These are phyloP conservation scores for Siniperca scherzeri DNA, from an alignment of 2,797 vertebrate species.

Conservation along the genomic window DNA sequence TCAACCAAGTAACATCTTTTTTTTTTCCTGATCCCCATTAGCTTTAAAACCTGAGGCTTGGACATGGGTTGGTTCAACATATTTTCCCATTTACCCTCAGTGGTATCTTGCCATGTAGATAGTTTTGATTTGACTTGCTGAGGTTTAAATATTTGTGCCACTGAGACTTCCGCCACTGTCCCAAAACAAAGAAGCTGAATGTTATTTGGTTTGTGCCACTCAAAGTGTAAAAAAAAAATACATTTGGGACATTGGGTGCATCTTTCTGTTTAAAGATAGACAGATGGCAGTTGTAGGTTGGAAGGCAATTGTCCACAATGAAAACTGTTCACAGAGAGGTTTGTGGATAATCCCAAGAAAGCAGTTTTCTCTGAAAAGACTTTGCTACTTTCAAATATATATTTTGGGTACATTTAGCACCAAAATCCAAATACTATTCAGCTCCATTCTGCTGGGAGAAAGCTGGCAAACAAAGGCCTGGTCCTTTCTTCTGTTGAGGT, in stretches of 20 bases:
- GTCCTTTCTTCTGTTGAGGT: neutral
- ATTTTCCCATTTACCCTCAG: slow-evolving; percentile 10
- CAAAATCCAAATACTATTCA: neutral
- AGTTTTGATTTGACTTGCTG: slow-evolving; percentile 50
- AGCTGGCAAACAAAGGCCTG: neutral
- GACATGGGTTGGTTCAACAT: slow-evolving; percentile 22
- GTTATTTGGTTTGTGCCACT: slow-evolving; percentile 16
- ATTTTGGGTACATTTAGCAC: neutral
- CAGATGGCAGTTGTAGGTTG: neutral
- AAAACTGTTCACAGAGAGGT: neutral
- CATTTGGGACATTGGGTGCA: neutral
- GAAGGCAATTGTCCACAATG: neutral
- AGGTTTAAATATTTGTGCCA: neutral
- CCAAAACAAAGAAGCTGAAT: slow-evolving; percentile 11
- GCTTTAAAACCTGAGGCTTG: slow-evolving; percentile 38
- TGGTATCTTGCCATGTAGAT: slow-evolving; percentile 10
- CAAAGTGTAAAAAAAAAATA: neutral
- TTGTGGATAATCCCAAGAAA: slow-evolving; percentile 5
- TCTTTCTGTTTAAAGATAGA: neutral
- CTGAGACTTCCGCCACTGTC: slow-evolving; percentile 23
- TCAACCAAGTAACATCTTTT: slow-evolving; percentile 30
- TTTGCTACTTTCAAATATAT: slow-evolving; percentile 2
- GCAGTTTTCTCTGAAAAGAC: neutral
- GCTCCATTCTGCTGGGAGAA: neutral
- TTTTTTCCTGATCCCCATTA: slow-evolving; percentile 46